These are phyloP conservation scores for Cercopithecus mitis DNA, from an alignment of 2,797 vertebrate species.

Conservation along the genomic window DNA sequence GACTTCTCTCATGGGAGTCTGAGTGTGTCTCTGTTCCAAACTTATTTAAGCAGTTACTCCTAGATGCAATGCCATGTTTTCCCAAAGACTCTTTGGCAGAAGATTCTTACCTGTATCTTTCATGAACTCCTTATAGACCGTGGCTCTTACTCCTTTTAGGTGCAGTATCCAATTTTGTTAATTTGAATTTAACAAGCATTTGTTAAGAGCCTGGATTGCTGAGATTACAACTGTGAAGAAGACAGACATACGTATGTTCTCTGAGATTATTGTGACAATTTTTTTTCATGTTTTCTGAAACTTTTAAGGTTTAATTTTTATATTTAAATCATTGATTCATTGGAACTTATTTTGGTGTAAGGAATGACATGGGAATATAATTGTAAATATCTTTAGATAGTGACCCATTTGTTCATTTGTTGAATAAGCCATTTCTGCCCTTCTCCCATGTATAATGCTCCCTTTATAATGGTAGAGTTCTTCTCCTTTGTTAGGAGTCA, in stretches of 20 bases:
- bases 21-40: neutral
- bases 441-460: neutral
- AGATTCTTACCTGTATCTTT: neutral
- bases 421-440: neutral
- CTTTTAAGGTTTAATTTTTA: neutral
- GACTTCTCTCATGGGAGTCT: neutral
- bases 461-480: neutral
- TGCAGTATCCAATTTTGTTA: neutral
- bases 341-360: neutral
- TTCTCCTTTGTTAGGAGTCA: neutral
- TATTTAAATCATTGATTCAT: slow-evolving; percentile 9
- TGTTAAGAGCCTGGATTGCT: neutral
- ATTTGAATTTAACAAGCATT: slow-evolving; percentile 21
- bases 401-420: neutral
- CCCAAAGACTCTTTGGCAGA: neutral
- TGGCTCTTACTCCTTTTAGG: neutral
- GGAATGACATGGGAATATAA: neutral
- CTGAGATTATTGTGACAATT: neutral
- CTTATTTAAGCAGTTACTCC: neutral
- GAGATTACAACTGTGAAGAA: neutral
- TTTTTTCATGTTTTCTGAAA: neutral
- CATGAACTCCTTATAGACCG: neutral
- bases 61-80: neutral
- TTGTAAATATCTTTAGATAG: slow-evolving; percentile 9
- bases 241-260: neutral